A percentile compares a stretch with the other conserved stretches of the same genome.
These are phyloP conservation scores for Nemurella pictetii DNA, from an alignment of 2,888 invertebrate species.

Conservation along the genomic window DNA sequence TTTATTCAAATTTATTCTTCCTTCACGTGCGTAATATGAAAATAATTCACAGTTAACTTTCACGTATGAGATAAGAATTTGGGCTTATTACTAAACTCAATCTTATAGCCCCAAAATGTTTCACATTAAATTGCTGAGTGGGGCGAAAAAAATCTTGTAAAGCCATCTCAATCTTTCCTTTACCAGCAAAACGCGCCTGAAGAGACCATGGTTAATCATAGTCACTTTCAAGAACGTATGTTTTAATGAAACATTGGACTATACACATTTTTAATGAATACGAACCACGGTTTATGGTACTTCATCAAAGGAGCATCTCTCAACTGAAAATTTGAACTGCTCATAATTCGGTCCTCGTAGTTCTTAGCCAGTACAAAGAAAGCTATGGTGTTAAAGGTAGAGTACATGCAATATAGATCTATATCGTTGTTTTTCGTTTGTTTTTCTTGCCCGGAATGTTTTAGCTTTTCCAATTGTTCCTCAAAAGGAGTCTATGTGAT, in stretches of 20 bases:
- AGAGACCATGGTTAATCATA: slow-evolving; percentile 2
- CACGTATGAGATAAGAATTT: background rate
- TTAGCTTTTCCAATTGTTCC: too few relatives aligned
- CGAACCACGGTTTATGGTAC: background rate
- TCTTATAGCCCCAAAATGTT: background rate
- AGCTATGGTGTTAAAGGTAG: too few relatives aligned
- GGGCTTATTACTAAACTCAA: background rate
- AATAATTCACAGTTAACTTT: slow-evolving; percentile 2
- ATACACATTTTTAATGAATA: background rate
- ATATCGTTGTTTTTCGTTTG: too few relatives aligned
- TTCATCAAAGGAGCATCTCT: background rate
- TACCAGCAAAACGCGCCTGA: background rate
- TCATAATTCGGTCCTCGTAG: background rate
- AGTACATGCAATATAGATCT: too few relatives aligned
- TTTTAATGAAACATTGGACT: background rate
- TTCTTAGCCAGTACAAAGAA: too few relatives aligned
- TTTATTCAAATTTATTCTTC: slow-evolving; percentile 25
- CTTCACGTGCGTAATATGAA: slow-evolving; percentile 12
- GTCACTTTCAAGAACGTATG: background rate
- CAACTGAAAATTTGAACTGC: background rate
- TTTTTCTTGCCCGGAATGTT: too few relatives aligned
- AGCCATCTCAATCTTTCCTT: background rate
- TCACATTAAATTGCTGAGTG: background rate
- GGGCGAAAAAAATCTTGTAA: background rate
- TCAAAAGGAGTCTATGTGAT: too few relatives aligned